Base-by-base conservation (phyloP, 2,113 vertebrate genomes). In the Cynocephalus volans region DNA sequence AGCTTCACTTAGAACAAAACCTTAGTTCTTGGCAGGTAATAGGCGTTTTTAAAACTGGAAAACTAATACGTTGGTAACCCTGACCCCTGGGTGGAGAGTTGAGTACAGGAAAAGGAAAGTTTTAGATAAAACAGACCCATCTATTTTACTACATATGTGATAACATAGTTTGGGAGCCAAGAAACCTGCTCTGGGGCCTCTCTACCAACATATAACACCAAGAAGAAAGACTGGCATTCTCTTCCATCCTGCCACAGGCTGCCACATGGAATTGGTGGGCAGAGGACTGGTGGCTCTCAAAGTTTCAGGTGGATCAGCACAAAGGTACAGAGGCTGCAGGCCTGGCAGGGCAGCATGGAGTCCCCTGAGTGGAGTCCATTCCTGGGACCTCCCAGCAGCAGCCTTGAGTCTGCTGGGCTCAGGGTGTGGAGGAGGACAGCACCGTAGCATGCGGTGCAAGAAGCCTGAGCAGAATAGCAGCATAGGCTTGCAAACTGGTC, bases 1-100 rank as follows among this genome's bases (percentile, higher is more conserved):
- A 81, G 41, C 24, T 81, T 31, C 54, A 81, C 19, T 77, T 65
- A 64, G 24, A 84, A 79, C 12, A 69, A 77, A 64, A 50, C 31
- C 41, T 70, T n/a, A 13, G 58, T 80, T 60, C 8, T 73, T 65
- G 80, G 58, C 12, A 52, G 36, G 45, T 41, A 62, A 21, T 18
- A 45, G 56, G 31, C 26, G 79, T 54, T 73, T 79, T 85, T 83
- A 93, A 73, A 79, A 95, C 24, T 81, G 31, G 45, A 83, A 56
- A 36, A 83, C 13, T 36, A n/a, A 33, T 83, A n/a, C 72, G 9
- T 54, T 48, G 24, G 33, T 82, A 92, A 54, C 12, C 41, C 21
- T 13, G 5, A 67, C 18, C 73, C 80, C 36, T 88, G 18, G 19
- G 7, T 73, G 3, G 19, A 54, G 12, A 70, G 88, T 8, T 86